Evolutionary conservation across 2,113 vertebrate species (phyloP).

Genomic region (Platycercus adscitus): DNA sequence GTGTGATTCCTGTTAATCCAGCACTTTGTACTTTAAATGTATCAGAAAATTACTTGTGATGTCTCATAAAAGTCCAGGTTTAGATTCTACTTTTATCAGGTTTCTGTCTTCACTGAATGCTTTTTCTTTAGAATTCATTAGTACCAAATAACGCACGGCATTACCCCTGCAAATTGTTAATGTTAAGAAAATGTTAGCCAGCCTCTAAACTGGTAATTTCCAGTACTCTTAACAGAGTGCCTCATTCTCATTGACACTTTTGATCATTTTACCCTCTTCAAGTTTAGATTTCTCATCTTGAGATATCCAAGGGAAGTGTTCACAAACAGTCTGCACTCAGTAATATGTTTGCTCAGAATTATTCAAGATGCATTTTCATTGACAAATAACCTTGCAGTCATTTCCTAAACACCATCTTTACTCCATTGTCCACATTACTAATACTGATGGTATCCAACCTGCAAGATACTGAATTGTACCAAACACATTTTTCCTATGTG

Average conservation of each 20-base stretch:
- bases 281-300: background rate
- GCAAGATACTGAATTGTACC: background rate
- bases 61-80: background rate
- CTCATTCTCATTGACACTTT: background rate
- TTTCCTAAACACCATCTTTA: background rate
- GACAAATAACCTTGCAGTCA: background rate
- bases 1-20: background rate
- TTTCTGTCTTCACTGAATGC: background rate
- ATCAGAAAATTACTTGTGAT: background rate
- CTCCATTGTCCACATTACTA: background rate
- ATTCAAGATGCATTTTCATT: background rate
- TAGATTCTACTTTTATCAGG: background rate
- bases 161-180: background rate
- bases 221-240: background rate
- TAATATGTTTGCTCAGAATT: background rate
- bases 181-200: background rate
- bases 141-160: rapidly evolving
- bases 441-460: background rate
- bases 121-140: background rate
- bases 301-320: background rate
- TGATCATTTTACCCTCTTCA: background rate
- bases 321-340: background rate
- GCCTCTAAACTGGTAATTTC: background rate
- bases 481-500: background rate
- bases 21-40: background rate